Conservation (phyloP, 2,113 vertebrate species). For the Setophaga petechia region DNA sequence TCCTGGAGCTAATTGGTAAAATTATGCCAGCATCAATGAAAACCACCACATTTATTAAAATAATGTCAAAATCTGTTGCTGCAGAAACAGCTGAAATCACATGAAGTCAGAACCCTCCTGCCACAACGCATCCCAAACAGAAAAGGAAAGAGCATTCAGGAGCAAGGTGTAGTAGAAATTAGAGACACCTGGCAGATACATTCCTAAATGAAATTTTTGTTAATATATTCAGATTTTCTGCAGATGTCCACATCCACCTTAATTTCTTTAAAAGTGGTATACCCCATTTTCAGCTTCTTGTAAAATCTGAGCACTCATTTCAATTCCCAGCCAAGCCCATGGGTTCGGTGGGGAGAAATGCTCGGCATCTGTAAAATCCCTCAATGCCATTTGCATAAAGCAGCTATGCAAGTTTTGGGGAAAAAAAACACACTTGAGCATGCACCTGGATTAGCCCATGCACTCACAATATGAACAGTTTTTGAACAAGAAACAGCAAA, state of each 20-base stretch:
- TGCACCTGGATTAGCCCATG: background rate
- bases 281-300: background rate
- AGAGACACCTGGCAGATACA: background rate
- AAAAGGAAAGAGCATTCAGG: background rate
- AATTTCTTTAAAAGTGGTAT: background rate
- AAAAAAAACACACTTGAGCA: background rate
- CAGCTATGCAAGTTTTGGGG: background rate
- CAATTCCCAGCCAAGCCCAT: rapidly evolving
- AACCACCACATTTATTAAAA: background rate
- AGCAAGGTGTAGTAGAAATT: background rate
- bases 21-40: background rate
- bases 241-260: background rate
- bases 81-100: background rate
- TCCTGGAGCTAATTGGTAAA: background rate
- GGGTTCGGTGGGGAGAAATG: rapidly evolving
- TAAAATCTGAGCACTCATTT: background rate
- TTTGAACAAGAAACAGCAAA: background rate
- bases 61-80: background rate
- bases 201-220: background rate
- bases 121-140: rapidly evolving
- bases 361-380: rapidly evolving
- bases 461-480: rapidly evolving
- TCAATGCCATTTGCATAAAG: rapidly evolving
- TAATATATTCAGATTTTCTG: background rate
- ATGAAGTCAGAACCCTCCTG: background rate